A percentile compares a stretch with the other conserved stretches of the same genome.
Conservation (phyloP, 1,140 invertebrate genomes). For the Eulimnadia texana region DNA sequence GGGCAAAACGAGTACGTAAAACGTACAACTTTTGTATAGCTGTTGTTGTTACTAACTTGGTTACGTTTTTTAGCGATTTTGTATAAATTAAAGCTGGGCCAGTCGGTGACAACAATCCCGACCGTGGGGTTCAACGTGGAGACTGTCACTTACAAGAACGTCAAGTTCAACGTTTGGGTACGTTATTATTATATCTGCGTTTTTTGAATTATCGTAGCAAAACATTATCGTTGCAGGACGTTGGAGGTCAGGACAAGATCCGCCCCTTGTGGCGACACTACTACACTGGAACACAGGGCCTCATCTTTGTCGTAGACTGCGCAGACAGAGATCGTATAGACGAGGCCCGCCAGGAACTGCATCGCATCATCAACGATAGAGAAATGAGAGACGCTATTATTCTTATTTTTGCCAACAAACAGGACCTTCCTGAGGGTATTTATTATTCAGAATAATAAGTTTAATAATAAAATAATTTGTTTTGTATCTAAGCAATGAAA, state of each 20-base stretch:
- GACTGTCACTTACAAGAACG: conserved; percentile 98
- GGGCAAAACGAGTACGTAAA: conserved; percentile 76
- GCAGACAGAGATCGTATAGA: conserved; percentile 92
- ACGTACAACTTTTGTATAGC: neutral
- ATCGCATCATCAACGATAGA: conserved; percentile 97
- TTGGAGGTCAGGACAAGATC: conserved; percentile 99
- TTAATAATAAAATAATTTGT: too few species aligned
- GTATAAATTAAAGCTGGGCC: conserved; percentile 93
- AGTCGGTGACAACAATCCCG: conserved; percentile 93
- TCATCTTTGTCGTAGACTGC: conserved; percentile 97
- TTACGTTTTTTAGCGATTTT: conserved; percentile 57
- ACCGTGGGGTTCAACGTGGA: conserved; percentile 99
- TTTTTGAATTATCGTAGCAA: neutral
- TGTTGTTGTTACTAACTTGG: neutral
- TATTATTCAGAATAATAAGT: too few species aligned
- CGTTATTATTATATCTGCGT: conserved; percentile 28
- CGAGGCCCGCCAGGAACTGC: conserved; percentile 90
- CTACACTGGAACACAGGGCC: conserved; percentile 83
- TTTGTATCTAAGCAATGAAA: conserved; percentile 71
- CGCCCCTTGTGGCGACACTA: conserved; percentile 96
- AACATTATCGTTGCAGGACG: conserved; percentile 47
- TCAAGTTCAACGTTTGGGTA: conserved; percentile 99
- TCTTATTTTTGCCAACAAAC: conserved; percentile 99
- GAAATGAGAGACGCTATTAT: conserved; percentile 99
- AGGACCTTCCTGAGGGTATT: conserved; percentile 94